Base-by-base conservation (phyloP, 2,888 invertebrate species). In the Hololepta plana region DNA sequence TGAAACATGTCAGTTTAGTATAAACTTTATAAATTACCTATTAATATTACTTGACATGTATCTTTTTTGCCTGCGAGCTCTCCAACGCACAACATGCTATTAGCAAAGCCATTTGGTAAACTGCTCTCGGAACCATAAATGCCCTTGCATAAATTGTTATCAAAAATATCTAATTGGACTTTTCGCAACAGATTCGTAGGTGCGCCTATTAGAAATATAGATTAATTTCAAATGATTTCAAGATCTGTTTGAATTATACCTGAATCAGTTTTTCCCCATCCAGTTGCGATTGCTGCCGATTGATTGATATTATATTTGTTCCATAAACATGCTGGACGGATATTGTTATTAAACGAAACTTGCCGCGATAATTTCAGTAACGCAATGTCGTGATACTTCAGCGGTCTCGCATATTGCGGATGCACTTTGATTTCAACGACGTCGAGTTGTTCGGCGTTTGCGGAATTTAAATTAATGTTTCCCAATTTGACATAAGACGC, bases 241-340 rank as follows among this genome's bases (percentile, higher is more conserved):
- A n/a, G n/a, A n/a, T n/a, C n/a, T n/a, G n/a, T n/a, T n/a, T n/a
- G n/a, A n/a, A n/a, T n/a, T n/a, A n/a, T n/a, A 37, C 37, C 32
- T 23, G 20, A 20, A 25, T 30, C 32, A 10, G 29, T 37, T 32
- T 26, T 30, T 0, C 76, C 76, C 67, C 72, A 74, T 1, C 76
- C 76, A 1, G 66, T 66, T 1, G 74, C 74, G 0, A 72, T 48
- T 0, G 61, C 67, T 29, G 53, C 57, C 0, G 33, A 34, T 20
- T 56, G 47, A 0, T 44, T 42, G 32, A 62, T 49, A 27, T 45
- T 41, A 0, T 26, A 25, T 12, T 42, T 44, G 0, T 48, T 50
- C 57, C 67, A 68, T 1, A 76, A 51, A 40, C 75, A 76, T 0
- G 73, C 69, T 0, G 75, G 74, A 4, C 70, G 45, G 1, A 74